These are phyloP conservation scores for Diachrysia chrysitis DNA, from an alignment of 2,888 invertebrate species.

Conservation along the genomic window DNA sequence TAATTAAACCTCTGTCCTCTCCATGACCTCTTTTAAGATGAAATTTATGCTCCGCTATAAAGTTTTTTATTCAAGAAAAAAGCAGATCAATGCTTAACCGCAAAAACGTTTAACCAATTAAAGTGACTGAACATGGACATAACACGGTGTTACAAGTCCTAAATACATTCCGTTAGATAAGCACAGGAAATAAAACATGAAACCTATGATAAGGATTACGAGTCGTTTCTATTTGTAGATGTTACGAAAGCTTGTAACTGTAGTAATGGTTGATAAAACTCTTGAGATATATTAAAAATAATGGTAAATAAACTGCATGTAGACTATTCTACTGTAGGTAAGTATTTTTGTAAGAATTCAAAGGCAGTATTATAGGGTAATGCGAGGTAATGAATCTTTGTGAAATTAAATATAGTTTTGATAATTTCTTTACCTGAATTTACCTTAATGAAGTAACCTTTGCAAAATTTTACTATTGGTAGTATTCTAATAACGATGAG, in stretches of 20 bases:
- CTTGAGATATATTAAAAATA: neutral
- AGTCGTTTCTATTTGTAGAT: slow-evolving; percentile 65
- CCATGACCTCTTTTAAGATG: neutral
- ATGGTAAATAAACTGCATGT: neutral
- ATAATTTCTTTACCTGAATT: no score
- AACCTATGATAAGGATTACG: slow-evolving; percentile 72
- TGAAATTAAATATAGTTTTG: no score
- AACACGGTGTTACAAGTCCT: slow-evolving; percentile 61
- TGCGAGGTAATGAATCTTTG: no score
- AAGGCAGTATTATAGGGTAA: no score
- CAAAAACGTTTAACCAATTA: slow-evolving; percentile 6
- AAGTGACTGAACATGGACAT: slow-evolving; percentile 14
- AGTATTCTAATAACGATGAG: no score
- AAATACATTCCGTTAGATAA: slow-evolving; percentile 72
- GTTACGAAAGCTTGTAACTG: slow-evolving; percentile 60
- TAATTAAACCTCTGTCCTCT: neutral
- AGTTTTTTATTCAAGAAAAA: neutral
- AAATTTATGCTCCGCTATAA: neutral
- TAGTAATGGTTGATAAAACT: slow-evolving; percentile 30
- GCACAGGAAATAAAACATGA: slow-evolving; percentile 85
- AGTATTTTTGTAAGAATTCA: no score
- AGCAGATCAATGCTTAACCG: neutral
- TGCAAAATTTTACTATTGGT: no score
- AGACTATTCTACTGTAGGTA: neutral
- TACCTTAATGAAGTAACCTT: no score